These are phyloP conservation scores for Thermophis baileyi DNA, from an alignment of 2,113 vertebrate species.

Conservation along the genomic window DNA sequence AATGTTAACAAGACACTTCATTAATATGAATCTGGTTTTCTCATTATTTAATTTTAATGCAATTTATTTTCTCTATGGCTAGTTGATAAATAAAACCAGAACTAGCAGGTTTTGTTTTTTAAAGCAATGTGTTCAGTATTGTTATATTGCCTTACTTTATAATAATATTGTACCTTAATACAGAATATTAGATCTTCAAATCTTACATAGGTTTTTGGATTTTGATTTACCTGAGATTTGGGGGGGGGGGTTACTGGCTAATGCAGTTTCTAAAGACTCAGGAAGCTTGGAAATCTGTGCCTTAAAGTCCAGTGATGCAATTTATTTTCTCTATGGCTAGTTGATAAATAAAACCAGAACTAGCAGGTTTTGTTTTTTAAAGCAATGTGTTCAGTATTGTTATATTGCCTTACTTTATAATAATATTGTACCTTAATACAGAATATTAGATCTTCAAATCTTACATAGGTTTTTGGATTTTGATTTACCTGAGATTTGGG, in stretches of 20 bases:
- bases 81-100: slow-evolving; percentile 46
- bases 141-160: slow-evolving; percentile 39
- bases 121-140: slow-evolving; percentile 9
- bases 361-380: slow-evolving; percentile 23
- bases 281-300: background rate
- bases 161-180: slow-evolving; percentile 24
- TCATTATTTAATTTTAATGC: slow-evolving; percentile 54
- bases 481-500: slow-evolving; percentile 14
- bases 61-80: slow-evolving; percentile 33
- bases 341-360: slow-evolving; percentile 47
- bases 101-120: slow-evolving; percentile 15
- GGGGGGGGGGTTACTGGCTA: background rate
- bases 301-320: too few species aligned
- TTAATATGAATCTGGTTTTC: slow-evolving; percentile 54
- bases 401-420: slow-evolving; percentile 37
- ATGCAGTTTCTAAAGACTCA: background rate
- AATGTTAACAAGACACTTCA: slow-evolving; percentile 61
- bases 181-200: background rate
- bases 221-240: slow-evolving; percentile 26
- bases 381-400: slow-evolving; percentile 4
- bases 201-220: slow-evolving; percentile 33
- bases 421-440: slow-evolving; percentile 22
- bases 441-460: background rate
- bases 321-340: slow-evolving; percentile 29
- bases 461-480: slow-evolving; percentile 40